Conservation (phyloP, 2,888 invertebrate species). For the Erpobdella octoculata region DNA sequence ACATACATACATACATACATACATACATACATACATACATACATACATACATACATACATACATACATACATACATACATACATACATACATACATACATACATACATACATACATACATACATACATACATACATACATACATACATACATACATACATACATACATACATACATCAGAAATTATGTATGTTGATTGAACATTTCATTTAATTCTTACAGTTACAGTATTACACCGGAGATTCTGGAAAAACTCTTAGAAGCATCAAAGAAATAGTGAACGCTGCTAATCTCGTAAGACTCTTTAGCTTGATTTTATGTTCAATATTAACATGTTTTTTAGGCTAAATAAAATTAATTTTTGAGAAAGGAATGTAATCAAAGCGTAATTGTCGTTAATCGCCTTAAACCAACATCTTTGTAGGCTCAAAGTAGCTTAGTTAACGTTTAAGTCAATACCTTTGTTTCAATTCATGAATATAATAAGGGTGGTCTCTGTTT, state of each 20-base stretch:
- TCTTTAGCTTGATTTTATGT: too few relatives aligned
- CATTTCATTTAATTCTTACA: not conserved
- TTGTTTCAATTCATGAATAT: too few relatives aligned
- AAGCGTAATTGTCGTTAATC: too few relatives aligned
- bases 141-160: constrained; percentile 1
- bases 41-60: not conserved
- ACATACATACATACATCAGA: constrained; percentile 1
- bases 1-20: constrained; percentile 1
- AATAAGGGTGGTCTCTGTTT: too few relatives aligned
- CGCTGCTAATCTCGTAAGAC: constrained; percentile 9
- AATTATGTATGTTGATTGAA: too few relatives aligned
- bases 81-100: not conserved
- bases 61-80: constrained; percentile 1
- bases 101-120: constrained; percentile 1
- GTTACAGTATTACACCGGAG: not conserved
- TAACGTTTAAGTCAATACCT: too few relatives aligned
- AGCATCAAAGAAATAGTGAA: constrained; percentile 21
- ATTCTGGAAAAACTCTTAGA: not conserved
- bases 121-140: constrained; percentile 1
- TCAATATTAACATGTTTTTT: too few relatives aligned
- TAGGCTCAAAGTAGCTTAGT: too few relatives aligned
- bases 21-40: constrained; percentile 1
- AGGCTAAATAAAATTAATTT: too few relatives aligned
- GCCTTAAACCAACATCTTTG: too few relatives aligned
- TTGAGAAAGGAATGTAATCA: too few relatives aligned